Evolutionary conservation across 2,113 vertebrate species (phyloP).

Genomic region (Montifringilla adamsi): DNA sequence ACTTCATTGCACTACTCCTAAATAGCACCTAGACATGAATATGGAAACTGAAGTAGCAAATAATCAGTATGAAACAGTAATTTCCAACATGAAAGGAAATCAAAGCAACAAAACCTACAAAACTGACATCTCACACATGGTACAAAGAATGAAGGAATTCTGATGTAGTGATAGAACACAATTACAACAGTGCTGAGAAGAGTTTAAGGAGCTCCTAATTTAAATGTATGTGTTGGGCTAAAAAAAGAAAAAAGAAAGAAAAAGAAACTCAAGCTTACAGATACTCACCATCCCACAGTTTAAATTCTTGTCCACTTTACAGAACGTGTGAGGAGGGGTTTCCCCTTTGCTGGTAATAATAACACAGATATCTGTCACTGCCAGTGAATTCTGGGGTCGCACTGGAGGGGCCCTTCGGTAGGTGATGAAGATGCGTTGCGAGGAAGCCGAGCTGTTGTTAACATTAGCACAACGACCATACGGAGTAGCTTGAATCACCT

Average conservation of each 20-base stretch:
- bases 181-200: not conserved
- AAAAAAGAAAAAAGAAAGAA: not conserved
- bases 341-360: slow-evolving; percentile 96
- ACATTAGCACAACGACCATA: slow-evolving; percentile 97
- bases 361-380: slow-evolving; percentile 95
- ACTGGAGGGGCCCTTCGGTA: slow-evolving; percentile 81
- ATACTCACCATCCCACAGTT: slow-evolving; percentile 93
- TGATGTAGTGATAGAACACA: not conserved
- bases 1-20: not conserved
- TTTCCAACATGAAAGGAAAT: not conserved
- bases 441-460: slow-evolving; percentile 93
- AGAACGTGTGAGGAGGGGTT: slow-evolving; percentile 95
- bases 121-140: not conserved
- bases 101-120: not conserved
- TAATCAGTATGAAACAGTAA: not conserved
- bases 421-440: slow-evolving; percentile 96
- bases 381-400: slow-evolving; percentile 91
- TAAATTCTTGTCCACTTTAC: slow-evolving; percentile 97
- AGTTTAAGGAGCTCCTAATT: not conserved
- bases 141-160: not conserved
- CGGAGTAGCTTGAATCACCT: slow-evolving; percentile 93
- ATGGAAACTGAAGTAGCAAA: not conserved
- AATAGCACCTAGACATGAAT: not conserved
- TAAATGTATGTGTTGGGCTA: not conserved
- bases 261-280: not conserved